Conservation (phyloP, 1,140 invertebrate genomes). For the Drosophila orena region DNA sequence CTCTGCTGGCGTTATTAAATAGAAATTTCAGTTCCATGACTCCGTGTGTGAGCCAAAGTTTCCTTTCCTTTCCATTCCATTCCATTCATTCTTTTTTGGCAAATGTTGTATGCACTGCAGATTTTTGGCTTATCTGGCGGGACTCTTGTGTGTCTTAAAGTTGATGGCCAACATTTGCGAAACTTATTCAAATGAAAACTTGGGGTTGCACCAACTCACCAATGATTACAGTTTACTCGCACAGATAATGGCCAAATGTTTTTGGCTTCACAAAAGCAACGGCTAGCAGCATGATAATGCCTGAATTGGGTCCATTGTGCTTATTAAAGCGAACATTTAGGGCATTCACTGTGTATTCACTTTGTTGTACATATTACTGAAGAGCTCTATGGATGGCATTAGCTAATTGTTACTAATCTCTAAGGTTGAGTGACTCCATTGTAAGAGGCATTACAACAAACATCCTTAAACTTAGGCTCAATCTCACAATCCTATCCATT, state of each 20-base stretch:
- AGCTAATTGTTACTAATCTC: no score
- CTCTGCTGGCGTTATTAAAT: constrained; percentile 78
- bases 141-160: constrained; percentile 42
- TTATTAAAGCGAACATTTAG: not conserved
- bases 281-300: not conserved
- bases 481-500: constrained; percentile 7
- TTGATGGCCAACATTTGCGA: constrained; percentile 13
- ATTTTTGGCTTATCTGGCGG: constrained; percentile 66
- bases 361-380: not conserved
- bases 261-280: constrained; percentile 18
- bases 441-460: no score
- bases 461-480: not conserved
- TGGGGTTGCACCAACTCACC: constrained; percentile 9
- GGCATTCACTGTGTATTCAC: no score
- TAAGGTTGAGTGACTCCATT: no score
- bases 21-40: constrained; percentile 71
- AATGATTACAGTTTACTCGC: constrained; percentile 30
- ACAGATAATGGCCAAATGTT: constrained; percentile 35
- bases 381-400: no score
- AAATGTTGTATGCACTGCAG: constrained; percentile 71
- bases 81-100: constrained; percentile 48
- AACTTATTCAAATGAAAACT: constrained; percentile 34
- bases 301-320: not conserved
- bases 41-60: constrained; percentile 53
- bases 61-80: constrained; percentile 44